These are phyloP conservation scores for Chaetura pelagica DNA, from an alignment of 2,113 vertebrate genomes.

Conservation along the genomic window DNA sequence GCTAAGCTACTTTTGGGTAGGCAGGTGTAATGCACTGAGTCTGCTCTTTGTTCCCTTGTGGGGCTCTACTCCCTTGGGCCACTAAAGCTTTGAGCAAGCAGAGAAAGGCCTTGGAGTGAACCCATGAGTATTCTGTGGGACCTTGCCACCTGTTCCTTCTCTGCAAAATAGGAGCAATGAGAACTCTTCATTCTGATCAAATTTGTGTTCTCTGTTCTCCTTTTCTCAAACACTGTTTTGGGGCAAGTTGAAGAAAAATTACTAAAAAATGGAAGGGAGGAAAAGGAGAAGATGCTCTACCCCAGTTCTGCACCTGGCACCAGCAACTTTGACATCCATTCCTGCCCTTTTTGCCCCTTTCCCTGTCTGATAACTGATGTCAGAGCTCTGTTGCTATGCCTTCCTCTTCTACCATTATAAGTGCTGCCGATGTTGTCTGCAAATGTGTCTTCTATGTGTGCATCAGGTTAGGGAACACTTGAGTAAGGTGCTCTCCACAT, in stretches of 20 bases:
- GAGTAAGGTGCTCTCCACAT: neutral
- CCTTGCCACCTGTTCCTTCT: neutral
- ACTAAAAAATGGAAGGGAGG: neutral
- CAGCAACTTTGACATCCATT: neutral
- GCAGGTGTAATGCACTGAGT: neutral
- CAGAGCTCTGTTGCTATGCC: neutral
- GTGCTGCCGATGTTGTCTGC: neutral
- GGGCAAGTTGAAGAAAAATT: neutral
- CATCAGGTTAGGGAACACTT: neutral
- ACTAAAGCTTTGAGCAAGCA: neutral
- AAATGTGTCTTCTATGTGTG: neutral
- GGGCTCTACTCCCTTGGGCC: neutral
- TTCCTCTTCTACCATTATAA: neutral
- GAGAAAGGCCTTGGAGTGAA: neutral
- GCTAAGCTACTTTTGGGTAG: neutral
- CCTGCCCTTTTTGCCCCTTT: neutral
- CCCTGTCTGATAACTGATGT: neutral
- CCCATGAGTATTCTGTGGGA: accelerated
- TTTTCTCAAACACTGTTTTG: neutral
- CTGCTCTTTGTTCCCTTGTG: neutral
- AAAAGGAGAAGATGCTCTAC: neutral
- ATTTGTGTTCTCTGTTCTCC: neutral
- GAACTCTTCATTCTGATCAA: neutral
- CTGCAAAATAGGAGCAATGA: neutral
- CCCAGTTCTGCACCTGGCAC: neutral